Conservation (phyloP, 2,888 invertebrate species). For the Girardia tigrina region DNA sequence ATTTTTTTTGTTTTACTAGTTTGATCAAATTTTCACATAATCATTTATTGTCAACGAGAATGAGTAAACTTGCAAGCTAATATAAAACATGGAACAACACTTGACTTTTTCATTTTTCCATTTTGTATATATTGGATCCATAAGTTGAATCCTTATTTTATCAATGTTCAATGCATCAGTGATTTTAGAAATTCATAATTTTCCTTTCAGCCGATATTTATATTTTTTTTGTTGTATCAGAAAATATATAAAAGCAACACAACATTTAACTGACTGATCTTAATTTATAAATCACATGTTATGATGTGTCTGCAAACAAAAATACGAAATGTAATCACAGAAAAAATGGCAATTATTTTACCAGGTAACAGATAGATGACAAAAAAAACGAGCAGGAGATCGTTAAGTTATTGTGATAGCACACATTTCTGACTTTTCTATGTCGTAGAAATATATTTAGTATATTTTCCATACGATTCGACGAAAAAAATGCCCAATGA, state of each 20-base stretch:
- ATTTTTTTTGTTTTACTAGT: too few species aligned
- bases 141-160: too few species aligned
- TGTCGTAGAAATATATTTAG: neutral
- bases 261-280: neutral
- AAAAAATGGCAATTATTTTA: constrained; percentile 20
- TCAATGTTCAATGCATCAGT: too few species aligned
- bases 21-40: too few species aligned
- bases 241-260: neutral
- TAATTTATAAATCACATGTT: constrained; percentile 23
- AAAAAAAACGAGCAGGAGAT: neutral
- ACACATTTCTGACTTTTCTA: neutral
- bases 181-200: too few species aligned
- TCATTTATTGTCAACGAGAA: too few species aligned
- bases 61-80: too few species aligned
- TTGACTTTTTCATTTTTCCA: too few species aligned
- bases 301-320: neutral
- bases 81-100: too few species aligned
- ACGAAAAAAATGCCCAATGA: neutral
- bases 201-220: too few species aligned
- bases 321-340: neutral
- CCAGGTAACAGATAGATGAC: neutral
- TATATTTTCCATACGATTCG: neutral
- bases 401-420: neutral
- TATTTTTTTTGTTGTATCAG: too few species aligned
- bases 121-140: too few species aligned